Evolutionary conservation across 2,888 invertebrate species (phyloP), one percentile per base, ranked within the genome.

Genomic region (Cenopis cana): DNA sequence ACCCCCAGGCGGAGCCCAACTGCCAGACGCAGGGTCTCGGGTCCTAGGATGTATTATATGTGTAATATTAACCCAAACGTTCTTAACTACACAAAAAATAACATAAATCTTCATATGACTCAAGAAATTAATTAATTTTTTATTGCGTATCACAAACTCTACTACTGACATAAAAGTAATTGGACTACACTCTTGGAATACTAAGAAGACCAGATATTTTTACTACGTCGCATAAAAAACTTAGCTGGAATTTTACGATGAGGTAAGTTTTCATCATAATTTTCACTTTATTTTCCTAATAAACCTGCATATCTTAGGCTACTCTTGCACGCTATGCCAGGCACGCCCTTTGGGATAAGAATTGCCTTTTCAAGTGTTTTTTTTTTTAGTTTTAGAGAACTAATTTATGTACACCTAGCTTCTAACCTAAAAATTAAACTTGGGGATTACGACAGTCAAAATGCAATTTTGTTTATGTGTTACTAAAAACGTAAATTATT

Each of bases 231-330:
- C 52, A 18, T 60, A 60, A 41, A 68, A 10, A 10, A 18, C 9
- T 11, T 52, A 24, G 33, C 46, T 18, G 17, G 55, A 52, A 52
- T 68, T 61, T 61, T 59, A 59, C 24, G 11, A 29, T 52, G 3
- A 29, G n/a, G 29, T 41, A 50, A 49, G 14, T 52, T 59, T 57
- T 57, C n/a, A 52, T 52, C 24, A 52, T 60, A 68, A 60, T 60
- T 59, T 60, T 60, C 41, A 68, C 59, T 52, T 60, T 24, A 38
- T 41, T 68, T 38, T 59, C 24, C 14, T 41, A 59, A 68, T 60
- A 68, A 68, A 68, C 17, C 18, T 41, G 41, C 50, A 59, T 59
- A 68, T 59, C 24, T n/a, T 68, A 14, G 36, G 50, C 38, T 52
- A 52, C 17, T 38, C 10, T 52, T 17, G 41, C 59, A 68, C 17